Percentiles rank a stretch among this genome's conserved stretches.
Conservation (phyloP, 2,113 vertebrate species). For the Apteryx owenii region DNA sequence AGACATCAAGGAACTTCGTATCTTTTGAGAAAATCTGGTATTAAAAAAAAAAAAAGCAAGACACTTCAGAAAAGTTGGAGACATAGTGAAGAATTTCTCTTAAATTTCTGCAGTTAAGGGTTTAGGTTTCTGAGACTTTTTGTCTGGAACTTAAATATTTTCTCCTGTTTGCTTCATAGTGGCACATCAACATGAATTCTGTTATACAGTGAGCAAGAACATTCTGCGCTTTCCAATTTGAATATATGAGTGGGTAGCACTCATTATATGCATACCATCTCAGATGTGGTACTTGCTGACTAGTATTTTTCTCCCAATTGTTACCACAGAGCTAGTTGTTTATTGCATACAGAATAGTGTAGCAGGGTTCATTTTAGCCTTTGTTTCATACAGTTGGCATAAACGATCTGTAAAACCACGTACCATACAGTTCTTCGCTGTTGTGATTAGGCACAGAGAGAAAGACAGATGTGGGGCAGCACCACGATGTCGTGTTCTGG, state of each 20-base stretch:
- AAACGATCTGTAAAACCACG: not conserved
- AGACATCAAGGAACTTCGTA: not conserved
- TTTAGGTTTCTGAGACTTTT: not conserved
- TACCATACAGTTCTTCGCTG: not conserved
- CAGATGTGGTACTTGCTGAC: not conserved
- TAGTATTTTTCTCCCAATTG: not conserved
- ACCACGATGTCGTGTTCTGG: too few relatives aligned
- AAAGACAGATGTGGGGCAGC: not conserved
- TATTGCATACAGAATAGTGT: not conserved
- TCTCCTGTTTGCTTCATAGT: not conserved
- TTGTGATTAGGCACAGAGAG: not conserved
- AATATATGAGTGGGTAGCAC: not conserved
- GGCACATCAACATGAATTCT: not conserved
- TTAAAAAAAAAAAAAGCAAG: not conserved
- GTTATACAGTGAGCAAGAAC: not conserved
- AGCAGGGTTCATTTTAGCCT: not conserved
- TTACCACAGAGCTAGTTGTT: not conserved
- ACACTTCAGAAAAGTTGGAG: not conserved
- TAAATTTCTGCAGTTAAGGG: not conserved
- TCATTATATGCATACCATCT: not conserved
- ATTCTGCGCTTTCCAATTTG: not conserved
- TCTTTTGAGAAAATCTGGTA: not conserved
- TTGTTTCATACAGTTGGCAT: not conserved
- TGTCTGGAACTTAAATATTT: not conserved
- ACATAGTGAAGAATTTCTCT: not conserved